Conservation (phyloP, 1,140 invertebrate genomes). For the Chionoecetes opilio region DNA sequence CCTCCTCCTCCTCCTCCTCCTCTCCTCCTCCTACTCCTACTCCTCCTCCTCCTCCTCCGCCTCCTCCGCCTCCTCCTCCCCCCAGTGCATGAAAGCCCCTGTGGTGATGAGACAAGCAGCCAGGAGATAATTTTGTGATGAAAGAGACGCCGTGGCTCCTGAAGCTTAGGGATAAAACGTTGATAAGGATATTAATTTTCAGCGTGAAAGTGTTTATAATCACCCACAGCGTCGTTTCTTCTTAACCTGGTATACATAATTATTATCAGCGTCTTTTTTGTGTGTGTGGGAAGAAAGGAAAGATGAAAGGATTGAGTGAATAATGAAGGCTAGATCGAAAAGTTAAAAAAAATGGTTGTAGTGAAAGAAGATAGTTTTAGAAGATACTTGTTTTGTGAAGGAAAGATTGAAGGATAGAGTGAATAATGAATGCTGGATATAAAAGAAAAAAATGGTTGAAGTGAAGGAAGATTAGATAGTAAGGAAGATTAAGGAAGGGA, state of each 20-base stretch:
- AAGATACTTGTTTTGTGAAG: no score
- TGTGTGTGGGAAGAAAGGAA: background rate
- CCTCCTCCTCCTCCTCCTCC: constrained; percentile 22
- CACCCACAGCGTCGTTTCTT: background rate
- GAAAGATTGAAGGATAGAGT: background rate
- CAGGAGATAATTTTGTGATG: background rate
- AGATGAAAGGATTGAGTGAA: background rate
- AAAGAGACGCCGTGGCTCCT: background rate
- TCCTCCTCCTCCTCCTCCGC: background rate
- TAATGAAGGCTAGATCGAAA: background rate
- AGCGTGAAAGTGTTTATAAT: background rate
- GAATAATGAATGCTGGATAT: background rate
- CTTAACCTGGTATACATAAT: background rate
- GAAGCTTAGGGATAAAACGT: background rate
- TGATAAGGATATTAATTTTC: constrained; percentile 31
- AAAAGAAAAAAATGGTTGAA: background rate
- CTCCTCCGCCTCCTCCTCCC: background rate
- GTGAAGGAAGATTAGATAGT: background rate
- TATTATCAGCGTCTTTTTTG: background rate
- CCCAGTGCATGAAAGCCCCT: background rate
- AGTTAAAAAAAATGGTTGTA: background rate
- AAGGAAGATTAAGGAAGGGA: background rate
- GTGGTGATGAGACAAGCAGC: background rate
- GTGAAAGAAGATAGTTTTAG: background rate
- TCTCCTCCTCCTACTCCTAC: background rate